These are phyloP conservation scores for Coregonus sp. DNA, from an alignment of 2,797 vertebrate genomes.

Conservation along the genomic window DNA sequence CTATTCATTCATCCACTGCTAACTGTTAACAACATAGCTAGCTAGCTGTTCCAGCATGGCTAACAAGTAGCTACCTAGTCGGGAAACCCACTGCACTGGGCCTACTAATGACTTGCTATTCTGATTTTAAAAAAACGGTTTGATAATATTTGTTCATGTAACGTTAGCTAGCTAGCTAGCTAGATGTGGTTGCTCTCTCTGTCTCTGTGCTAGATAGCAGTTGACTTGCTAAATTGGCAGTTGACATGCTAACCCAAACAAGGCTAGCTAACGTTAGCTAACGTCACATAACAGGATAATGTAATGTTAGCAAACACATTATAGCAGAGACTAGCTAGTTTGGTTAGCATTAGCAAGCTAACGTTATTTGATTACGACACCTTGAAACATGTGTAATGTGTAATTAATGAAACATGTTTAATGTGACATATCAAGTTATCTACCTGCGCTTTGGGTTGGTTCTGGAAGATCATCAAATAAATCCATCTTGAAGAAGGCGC, in stretches of 20 bases:
- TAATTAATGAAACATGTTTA: too few relatives aligned
- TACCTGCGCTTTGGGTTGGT: constrained; percentile 6
- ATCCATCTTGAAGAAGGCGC: constrained; percentile 6
- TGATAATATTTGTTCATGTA: too few relatives aligned
- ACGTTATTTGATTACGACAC: background rate
- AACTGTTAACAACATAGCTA: background rate
- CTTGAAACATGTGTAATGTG: background rate
- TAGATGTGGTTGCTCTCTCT: background rate
- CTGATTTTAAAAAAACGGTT: too few relatives aligned
- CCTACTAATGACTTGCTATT: too few relatives aligned
- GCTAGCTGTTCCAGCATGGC: background rate
- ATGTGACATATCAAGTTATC: too few relatives aligned
- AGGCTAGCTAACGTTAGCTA: background rate
- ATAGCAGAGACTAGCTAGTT: background rate
- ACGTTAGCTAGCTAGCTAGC: too few relatives aligned
- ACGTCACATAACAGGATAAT: background rate
- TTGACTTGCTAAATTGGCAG: too few relatives aligned
- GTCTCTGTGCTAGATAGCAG: too few relatives aligned
- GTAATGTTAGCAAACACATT: background rate
- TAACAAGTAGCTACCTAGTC: too few relatives aligned
- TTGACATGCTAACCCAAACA: too few relatives aligned
- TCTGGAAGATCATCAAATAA: constrained; percentile 15
- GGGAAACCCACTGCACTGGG: too few relatives aligned
- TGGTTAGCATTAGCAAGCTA: background rate
- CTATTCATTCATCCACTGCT: background rate